Conservation (phyloP, 2,888 invertebrate genomes). For the Drosophila nr. fundita region DNA sequence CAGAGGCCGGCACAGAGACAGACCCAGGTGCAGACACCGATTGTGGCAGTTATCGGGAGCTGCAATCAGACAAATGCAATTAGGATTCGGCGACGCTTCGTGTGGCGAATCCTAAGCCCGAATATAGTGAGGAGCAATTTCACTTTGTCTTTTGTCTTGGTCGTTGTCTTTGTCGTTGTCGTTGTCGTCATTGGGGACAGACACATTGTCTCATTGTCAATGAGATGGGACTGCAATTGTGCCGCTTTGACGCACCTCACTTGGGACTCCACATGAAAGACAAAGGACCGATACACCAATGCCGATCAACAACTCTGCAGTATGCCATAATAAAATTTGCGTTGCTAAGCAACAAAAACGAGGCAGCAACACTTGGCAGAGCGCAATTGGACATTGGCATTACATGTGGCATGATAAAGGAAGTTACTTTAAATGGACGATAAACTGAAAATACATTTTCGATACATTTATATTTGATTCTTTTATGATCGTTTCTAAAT, state of each 20-base stretch:
- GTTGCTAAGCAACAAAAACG: constrained; percentile 42
- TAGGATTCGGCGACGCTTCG: constrained; percentile 74
- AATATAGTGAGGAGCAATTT: constrained; percentile 37
- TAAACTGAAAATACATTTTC: background rate
- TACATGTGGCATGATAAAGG: constrained; percentile 19
- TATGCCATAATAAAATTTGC: constrained; percentile 32
- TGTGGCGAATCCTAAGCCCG: constrained; percentile 69
- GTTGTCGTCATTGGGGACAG: constrained; percentile 42
- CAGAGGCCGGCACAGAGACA: constrained; percentile 1
- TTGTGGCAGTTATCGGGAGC: constrained; percentile 47
- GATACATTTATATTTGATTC: background rate
- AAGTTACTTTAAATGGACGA: background rate
- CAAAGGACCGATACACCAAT: constrained; percentile 44
- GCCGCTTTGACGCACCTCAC: constrained; percentile 46
- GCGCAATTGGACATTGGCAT: constrained; percentile 12
- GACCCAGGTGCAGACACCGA: constrained; percentile 3
- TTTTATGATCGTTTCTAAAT: background rate
- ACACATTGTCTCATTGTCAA: constrained; percentile 52
- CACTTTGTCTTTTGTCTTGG: constrained; percentile 27
- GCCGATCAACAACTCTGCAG: constrained; percentile 34
- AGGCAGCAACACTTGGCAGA: constrained; percentile 19
- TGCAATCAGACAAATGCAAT: constrained; percentile 78
- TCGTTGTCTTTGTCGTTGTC: background rate
- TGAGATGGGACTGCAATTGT: constrained; percentile 33
- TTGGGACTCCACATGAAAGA: constrained; percentile 70